Evolutionary conservation across 2,888 invertebrate species (phyloP).

Genomic region (Cantharis nigra): DNA sequence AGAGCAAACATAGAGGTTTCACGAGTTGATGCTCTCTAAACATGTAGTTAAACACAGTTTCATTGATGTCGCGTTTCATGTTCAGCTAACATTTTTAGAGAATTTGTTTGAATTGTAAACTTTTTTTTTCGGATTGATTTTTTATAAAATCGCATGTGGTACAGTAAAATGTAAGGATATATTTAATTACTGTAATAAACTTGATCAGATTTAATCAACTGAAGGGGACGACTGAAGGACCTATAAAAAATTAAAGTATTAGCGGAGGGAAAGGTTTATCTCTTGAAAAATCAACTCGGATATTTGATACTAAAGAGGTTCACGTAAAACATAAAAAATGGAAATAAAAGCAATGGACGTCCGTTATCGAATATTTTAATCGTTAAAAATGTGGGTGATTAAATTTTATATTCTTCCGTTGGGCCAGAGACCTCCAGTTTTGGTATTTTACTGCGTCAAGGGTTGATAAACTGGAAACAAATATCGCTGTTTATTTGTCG

Average conservation of each 20-base stretch:
- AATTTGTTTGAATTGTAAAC: neutral
- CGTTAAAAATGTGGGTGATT: neutral
- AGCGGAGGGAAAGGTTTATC: too few relatives aligned
- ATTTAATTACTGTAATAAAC: neutral
- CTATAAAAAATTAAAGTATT: too few relatives aligned
- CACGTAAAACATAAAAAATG: neutral
- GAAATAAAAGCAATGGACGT: neutral
- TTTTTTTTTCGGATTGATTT: neutral
- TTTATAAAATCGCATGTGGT: neutral
- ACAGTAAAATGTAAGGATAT: neutral
- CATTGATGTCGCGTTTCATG: neutral
- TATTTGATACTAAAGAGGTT: neutral
- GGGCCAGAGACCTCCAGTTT: too few relatives aligned
- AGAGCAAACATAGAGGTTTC: neutral
- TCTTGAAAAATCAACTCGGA: neutral
- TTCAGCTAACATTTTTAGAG: neutral
- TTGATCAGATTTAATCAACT: neutral
- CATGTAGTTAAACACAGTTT: neutral
- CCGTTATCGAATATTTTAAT: neutral
- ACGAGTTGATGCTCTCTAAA: neutral
- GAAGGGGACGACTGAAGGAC: neutral
- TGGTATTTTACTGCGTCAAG: too few relatives aligned
- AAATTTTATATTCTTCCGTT: neutral
- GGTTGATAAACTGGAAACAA: neutral
- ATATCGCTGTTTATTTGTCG: neutral